Evolutionary conservation across 2,888 invertebrate species (phyloP), one percentile per base, ranked within the genome.

Genomic region (Nephrotoma guestfalica): DNA sequence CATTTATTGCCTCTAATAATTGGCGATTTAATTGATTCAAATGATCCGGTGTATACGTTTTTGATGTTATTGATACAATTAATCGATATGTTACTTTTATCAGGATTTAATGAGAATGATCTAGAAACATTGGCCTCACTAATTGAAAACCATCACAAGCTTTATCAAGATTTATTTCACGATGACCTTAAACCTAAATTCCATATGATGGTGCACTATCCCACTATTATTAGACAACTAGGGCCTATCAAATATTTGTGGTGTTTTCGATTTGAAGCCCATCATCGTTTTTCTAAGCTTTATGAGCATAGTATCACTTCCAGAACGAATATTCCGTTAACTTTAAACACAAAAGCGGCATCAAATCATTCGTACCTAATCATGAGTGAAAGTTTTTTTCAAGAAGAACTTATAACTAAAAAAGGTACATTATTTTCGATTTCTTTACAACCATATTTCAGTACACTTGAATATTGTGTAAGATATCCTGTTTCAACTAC

Each of bases 1-100:
- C 87, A 87, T 42, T 86, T 86, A 40, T 41, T 87, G 30, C 87
- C 86, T 43, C 84, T 87, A 85, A 86, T 87, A 83, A 86, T 87
- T n/a, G 87, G 87, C 18, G 87, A 87, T 41, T 83, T 87, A 41
- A 85, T 87, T 15, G 85, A 85, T 85, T 11, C 51, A 86, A 87
- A 87, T 30, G 85, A 85, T n/a, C n/a, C n/a, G 15, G 45, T 85
- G 5, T 86, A 86, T 71, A 41, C 41, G 15, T 71, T 57, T 86
- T 57, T 86, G n/a, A n/a, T n/a, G n/a, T n/a, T n/a, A n/a, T n/a
- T n/a, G n/a, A n/a, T n/a, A n/a, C n/a, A n/a, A 87, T 71, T 87
- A 83, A 86, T 87, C 42, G 87, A 87, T 87, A 43, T 86, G 40
- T 13, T 86, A 86, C 71, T 87, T 15, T 83, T 86, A 86, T 86